Base-by-base conservation (phyloP, 2,888 invertebrate genomes). In the Drosophila yooni region DNA sequence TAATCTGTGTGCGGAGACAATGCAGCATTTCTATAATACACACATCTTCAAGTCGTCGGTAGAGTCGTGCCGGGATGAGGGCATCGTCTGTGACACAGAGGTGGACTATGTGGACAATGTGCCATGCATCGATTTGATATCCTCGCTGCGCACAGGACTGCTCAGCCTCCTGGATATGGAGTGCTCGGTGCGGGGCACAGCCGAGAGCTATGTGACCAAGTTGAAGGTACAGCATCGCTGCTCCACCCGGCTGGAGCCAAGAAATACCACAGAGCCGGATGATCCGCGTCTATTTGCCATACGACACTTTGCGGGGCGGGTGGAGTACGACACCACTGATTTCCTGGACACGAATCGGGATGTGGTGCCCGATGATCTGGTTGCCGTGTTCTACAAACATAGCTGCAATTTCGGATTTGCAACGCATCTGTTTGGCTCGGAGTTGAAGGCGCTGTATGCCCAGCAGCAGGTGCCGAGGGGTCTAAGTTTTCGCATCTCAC, bases 1-100 rank as follows among this genome's bases (percentile, higher is more conserved):
- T 89, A 99, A 99, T 94, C 94, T 99, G 74, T 98, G 98, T 93
- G 98, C 98, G 0, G 99, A 99, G 94, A 98, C 98, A 38, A 98
- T 99, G 97, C 98, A 99, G 93, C 98, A 98, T 93, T 98, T 98
- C 93, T 99, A 98, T 94, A 99, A 98, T 93, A 98, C 98, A 62
- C 98, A 98, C 93, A 98, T 98, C 85, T 98, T 99, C 94, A 98
- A 98, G 93, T 97, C 97, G 29, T 96, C 97, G 81, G 97, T 97
- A 78, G 98, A 98, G 94, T 97, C 98, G 62, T 98, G 98, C 91
- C 95, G 97, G 74, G 98, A 98, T 93, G 98, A 98, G 94, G 98
- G 98, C 59, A 98, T 98, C 83, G 95, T 96, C 62, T 97, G 96
- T 92, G 97, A 98, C 91, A 96, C 97, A 33, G 97, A 98, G 92